These are phyloP conservation scores for Pogona vitticeps DNA, from an alignment of 2,113 vertebrate species.

Conservation along the genomic window DNA sequence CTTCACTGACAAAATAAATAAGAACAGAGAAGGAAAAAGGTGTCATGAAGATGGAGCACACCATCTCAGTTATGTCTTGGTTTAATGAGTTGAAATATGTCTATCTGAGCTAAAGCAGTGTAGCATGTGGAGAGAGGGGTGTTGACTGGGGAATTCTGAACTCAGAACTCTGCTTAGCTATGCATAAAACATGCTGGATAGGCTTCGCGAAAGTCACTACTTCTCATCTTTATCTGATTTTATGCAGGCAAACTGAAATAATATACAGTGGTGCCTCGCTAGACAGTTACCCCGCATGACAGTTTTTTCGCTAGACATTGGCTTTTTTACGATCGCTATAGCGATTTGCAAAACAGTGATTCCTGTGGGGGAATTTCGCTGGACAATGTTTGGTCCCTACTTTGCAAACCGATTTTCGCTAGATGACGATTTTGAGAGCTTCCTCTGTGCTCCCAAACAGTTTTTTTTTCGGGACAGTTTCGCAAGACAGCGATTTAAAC, in stretches of 20 bases:
- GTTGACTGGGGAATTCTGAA: neutral
- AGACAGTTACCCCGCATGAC: too few species aligned
- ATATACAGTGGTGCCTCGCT: too few species aligned
- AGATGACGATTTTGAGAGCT: too few species aligned
- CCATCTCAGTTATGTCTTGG: neutral
- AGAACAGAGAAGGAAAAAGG: neutral
- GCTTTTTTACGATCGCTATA: too few species aligned
- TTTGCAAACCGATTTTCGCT: too few species aligned
- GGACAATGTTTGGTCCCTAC: too few species aligned
- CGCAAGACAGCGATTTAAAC: too few species aligned
- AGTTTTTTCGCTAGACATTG: too few species aligned
- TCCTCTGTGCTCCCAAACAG: too few species aligned
- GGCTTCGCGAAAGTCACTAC: neutral
- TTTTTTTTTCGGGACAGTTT: too few species aligned
- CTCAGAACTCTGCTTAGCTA: neutral
- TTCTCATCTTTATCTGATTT: neutral
- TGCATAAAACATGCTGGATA: neutral
- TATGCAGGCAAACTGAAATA: neutral
- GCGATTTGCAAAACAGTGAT: too few species aligned
- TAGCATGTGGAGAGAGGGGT: neutral
- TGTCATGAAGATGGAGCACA: neutral
- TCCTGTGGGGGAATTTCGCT: too few species aligned
- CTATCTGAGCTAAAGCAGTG: neutral
- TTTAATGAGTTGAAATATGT: neutral
- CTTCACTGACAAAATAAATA: neutral